A percentile compares a stretch with the other conserved stretches of the same genome.
phyloP scores from a whole-genome alignment of 2,113 vertebrate species.

The Numenius arquata region DNA sequence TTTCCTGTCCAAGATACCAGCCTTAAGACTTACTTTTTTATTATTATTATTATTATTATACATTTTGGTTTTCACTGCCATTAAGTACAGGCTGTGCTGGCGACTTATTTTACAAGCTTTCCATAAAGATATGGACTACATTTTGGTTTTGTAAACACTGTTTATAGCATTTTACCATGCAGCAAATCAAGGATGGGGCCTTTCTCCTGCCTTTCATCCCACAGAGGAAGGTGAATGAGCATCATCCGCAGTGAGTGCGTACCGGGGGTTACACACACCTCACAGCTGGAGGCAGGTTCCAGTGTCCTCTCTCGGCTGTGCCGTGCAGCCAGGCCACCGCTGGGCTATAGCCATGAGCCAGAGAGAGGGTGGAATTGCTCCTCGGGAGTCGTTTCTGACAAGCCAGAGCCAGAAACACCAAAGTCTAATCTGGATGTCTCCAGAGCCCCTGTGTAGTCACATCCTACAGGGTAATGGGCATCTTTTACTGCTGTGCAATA shows the following conservation, averaged over 20 bases:
- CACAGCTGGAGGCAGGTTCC: background rate
- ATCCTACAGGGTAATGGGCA: background rate
- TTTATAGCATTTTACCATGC: background rate
- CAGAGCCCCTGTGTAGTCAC: background rate
- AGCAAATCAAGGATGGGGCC: background rate
- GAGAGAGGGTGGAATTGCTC: background rate
- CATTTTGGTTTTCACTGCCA: background rate
- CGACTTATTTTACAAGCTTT: background rate
- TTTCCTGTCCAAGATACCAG: constrained; percentile 13
- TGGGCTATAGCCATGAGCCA: constrained; percentile 29
- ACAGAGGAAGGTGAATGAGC: background rate
- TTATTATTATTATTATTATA: background rate
- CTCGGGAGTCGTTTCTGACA: background rate
- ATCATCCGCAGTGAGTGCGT: background rate
- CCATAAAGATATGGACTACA: background rate
- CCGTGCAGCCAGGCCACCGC: background rate
- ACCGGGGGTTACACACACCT: too few species aligned
- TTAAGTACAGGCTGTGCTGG: background rate
- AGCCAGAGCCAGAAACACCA: background rate
- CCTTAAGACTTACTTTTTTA: background rate
- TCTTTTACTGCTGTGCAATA: background rate
- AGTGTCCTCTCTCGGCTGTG: background rate
- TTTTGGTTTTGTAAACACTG: background rate
- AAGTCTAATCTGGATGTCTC: background rate
- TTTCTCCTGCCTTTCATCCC: background rate